Percentiles rank a stretch among this genome's conserved stretches.
These are phyloP conservation scores for Dromococcyx pavoninus DNA, from an alignment of 2,797 vertebrate species.

Conservation along the genomic window DNA sequence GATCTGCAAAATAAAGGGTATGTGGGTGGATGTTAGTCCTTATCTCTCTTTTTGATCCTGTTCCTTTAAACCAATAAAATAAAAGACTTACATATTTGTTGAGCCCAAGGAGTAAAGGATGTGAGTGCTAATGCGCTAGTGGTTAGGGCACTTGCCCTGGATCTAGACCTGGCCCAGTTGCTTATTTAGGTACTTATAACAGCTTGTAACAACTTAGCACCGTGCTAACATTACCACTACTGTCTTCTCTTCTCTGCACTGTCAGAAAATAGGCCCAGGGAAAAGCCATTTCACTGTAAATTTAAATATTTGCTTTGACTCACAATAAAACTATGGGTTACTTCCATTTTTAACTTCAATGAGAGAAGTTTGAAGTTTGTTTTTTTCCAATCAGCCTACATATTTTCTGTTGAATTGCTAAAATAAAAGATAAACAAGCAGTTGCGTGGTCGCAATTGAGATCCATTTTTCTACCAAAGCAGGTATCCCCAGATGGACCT, in stretches of 20 bases:
- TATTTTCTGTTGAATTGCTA: background rate
- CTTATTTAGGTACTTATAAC: background rate
- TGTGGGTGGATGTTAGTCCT: background rate
- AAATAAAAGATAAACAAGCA: background rate
- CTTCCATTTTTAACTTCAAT: background rate
- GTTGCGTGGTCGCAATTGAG: rapidly evolving
- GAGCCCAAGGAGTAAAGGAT: background rate
- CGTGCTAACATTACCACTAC: background rate
- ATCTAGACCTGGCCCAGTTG: background rate
- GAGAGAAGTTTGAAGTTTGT: background rate
- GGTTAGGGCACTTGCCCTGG: background rate
- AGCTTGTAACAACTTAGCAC: background rate
- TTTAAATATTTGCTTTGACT: background rate
- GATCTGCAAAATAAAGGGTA: background rate
- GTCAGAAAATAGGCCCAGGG: background rate
- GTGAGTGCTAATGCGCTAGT: rapidly evolving
- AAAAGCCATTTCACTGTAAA: background rate
- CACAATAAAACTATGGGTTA: background rate
- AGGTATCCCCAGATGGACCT: background rate
- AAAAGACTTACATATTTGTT: background rate
- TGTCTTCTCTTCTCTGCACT: background rate
- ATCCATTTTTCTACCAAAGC: background rate
- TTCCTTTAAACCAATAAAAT: background rate
- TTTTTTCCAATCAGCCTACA: background rate
- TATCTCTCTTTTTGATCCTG: background rate